Percentiles rank a stretch among this genome's conserved stretches.
These are phyloP conservation scores for Lepidurus apus DNA, from an alignment of 1,140 invertebrate genomes.

Conservation along the genomic window DNA sequence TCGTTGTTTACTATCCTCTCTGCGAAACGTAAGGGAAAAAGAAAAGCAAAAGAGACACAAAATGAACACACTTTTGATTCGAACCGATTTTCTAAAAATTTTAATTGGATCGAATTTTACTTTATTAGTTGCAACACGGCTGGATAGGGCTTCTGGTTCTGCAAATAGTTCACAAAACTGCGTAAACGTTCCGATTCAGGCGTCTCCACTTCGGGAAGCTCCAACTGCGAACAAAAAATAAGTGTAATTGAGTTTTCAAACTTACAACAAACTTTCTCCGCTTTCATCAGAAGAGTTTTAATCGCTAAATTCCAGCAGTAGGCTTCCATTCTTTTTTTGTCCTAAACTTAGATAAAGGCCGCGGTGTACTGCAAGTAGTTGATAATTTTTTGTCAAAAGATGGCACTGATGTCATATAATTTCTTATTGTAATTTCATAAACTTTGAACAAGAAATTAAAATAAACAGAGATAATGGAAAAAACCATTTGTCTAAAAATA, in stretches of 20 bases:
- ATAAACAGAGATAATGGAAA: no score
- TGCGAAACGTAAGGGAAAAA: constrained; percentile 45
- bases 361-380: no score
- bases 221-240: constrained; percentile 52
- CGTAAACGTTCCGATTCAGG: constrained; percentile 67
- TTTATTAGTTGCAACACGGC: constrained; percentile 74
- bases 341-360: no score
- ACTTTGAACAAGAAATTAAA: no score
- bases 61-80: constrained; percentile 4
- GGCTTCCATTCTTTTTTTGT: no score
- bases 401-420: no score
- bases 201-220: constrained; percentile 72
- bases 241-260: constrained; percentile 26
- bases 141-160: constrained; percentile 73
- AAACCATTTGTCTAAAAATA: no score
- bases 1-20: constrained; percentile 82
- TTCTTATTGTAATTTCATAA: no score
- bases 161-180: constrained; percentile 74
- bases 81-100: neutral
- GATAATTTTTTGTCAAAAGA: no score
- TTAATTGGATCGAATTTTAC: constrained; percentile 49
- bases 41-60: constrained; percentile 8
- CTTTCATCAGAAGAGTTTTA: no score
- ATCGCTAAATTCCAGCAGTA: no score
- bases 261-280: neutral